phyloP scores from a whole-genome alignment of 2,888 invertebrate genomes.

The Lochmaea capreae region DNA sequence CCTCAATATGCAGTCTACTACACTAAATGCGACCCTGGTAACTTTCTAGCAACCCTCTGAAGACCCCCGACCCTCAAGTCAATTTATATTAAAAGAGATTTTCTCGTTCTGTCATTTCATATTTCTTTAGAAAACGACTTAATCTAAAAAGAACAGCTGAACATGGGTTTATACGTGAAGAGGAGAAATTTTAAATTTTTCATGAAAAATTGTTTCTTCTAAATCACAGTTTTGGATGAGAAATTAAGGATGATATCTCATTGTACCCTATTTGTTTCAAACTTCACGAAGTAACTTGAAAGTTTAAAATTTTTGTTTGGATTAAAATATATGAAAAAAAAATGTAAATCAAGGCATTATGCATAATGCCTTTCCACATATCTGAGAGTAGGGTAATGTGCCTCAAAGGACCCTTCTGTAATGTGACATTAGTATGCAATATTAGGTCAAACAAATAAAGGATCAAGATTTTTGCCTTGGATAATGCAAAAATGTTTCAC shows the following conservation, averaged over 20 bases:
- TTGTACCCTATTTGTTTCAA: background rate
- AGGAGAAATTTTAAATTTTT: conserved; percentile 37
- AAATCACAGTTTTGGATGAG: conserved; percentile 17
- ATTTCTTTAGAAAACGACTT: conserved; percentile 45
- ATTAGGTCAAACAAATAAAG: no score
- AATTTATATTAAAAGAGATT: conserved; percentile 49
- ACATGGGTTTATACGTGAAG: conserved; percentile 41
- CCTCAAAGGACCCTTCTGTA: no score
- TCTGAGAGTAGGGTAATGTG: no score
- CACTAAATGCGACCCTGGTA: conserved; percentile 3
- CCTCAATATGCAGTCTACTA: background rate
- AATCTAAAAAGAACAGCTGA: conserved; percentile 46
- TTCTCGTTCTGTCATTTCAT: conserved; percentile 49
- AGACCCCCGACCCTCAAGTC: conserved; percentile 42
- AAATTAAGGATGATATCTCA: conserved; percentile 11
- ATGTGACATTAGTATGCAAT: no score
- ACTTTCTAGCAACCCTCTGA: conserved; percentile 34
- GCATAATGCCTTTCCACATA: no score
- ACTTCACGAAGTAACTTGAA: no score
- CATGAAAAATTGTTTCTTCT: conserved; percentile 28
- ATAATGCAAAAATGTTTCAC: no score
- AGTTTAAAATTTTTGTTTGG: no score
- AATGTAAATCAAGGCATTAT: no score
- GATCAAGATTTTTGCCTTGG: no score
- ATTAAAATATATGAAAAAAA: no score